Evolutionary conservation across 23 tunicate genomes (phyloP).

Genomic region (Ciona savignyi): DNA sequence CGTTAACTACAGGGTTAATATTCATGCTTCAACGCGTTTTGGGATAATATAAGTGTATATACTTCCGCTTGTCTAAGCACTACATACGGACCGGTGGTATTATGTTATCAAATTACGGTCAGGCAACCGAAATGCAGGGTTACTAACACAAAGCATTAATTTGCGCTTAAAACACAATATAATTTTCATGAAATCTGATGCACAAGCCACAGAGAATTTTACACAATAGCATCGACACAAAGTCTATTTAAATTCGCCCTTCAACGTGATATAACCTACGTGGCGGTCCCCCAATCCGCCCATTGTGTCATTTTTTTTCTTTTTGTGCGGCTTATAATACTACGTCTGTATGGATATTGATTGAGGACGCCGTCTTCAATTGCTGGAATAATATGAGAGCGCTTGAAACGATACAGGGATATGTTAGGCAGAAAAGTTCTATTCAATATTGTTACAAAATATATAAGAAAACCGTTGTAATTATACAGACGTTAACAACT

Average conservation of each 20-base stretch:
- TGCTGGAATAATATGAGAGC: no score
- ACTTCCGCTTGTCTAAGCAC: not conserved
- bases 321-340: constrained; percentile 19
- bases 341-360: constrained; percentile 11
- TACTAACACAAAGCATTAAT: not conserved
- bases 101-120: not conserved
- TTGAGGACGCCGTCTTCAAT: constrained; percentile 33
- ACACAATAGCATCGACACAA: not conserved
- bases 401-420: no score
- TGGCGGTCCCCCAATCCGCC: not conserved
- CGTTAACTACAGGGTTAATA: no score
- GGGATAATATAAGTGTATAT: no score
- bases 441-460: no score
- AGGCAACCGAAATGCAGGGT: not conserved
- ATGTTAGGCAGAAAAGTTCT: not conserved
- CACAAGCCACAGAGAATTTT: not conserved
- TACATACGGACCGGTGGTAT: not conserved
- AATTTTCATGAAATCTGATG: not conserved
- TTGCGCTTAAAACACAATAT: not conserved
- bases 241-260: not conserved
- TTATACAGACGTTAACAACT: no score
- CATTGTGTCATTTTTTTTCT: constrained; percentile 1
- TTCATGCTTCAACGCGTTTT: no score
- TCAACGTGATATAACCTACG: not conserved
- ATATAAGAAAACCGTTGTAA: no score